Evolutionary conservation across 2,113 vertebrate genomes (phyloP), one percentile per base, ranked within the genome.

Genomic region (Pangasianodon gigas): DNA sequence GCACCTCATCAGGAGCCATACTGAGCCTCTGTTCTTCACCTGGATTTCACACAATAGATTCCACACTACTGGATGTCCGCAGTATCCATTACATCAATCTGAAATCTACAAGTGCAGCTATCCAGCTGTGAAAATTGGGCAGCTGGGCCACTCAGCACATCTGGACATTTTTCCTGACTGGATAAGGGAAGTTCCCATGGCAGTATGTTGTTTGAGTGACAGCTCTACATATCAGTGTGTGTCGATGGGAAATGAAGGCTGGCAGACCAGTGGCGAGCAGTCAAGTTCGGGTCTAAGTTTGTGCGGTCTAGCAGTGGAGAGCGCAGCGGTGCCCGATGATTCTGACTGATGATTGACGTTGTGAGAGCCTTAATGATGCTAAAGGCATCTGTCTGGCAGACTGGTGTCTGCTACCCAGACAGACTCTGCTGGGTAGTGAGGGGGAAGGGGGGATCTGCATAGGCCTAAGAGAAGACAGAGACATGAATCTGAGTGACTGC

Each of bases 371-470:
- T 79, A 75, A 86, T 84, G 88, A 91, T 89, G 91, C 79, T 91
- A 51, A 87, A 88, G 91, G 88, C 91, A 92, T 90, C 89, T 89
- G 91, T 90, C 88, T 88, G 84, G 80, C 65, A 83, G 87, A 81
- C 77, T 90, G 86, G 85, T 83, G 75, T 86, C 86, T 91, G 88
- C 88, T 83, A 79, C 18, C 88, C 88, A 88, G 90, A 91, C 81
- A 32, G 84, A 75, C 69, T 71, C 86, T 80, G 56, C 37, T 65
- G 84, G 51, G 87, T 84, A 80, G 46, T 29, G 11, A 69, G 80
- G 51, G 32, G 41, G 26, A 51, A 41, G 32, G 87, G 69, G 74
- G 21, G 80, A 69, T 54, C 77, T 81, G 48, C 52, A 56, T 32
- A 90, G 90, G 65, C 56, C 58, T 60, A 87, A 67, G 80, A 89